Evolutionary conservation across 2,888 invertebrate genomes (phyloP).

Genomic region (Nymphalis c-album): DNA sequence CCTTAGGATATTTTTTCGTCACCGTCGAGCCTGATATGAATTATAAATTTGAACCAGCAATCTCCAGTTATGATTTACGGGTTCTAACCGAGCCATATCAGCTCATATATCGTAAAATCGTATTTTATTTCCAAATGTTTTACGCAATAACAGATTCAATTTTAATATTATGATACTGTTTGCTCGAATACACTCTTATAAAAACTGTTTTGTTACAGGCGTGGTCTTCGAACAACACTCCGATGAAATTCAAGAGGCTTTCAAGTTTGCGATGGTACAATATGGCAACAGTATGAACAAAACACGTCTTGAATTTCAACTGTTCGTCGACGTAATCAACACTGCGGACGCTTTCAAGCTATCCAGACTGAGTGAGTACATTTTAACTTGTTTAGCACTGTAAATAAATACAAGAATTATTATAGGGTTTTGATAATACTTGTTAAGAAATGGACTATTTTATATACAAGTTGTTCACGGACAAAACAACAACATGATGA

Average conservation of each 20-base stretch:
- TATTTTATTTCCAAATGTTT: too few relatives aligned
- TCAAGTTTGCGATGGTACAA: constrained; percentile 90
- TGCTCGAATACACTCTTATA: not conserved
- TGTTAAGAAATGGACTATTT: not conserved
- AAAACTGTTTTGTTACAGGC: constrained; percentile 77
- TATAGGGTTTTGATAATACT: not conserved
- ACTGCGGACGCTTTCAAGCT: constrained; percentile 96
- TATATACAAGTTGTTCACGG: too few relatives aligned
- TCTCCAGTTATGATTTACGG: too few relatives aligned
- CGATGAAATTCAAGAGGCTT: constrained; percentile 92
- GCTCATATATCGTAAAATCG: too few relatives aligned
- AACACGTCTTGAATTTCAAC: constrained; percentile 89
- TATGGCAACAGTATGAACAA: constrained; percentile 86
- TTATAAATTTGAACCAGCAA: too few relatives aligned
- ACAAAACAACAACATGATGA: too few relatives aligned
- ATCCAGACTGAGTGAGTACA: constrained; percentile 91
- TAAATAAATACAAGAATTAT: not conserved
- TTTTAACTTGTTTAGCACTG: not conserved
- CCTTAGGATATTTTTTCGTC: too few relatives aligned
- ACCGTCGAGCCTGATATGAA: too few relatives aligned
- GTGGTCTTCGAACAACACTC: constrained; percentile 94
- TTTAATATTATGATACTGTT: too few relatives aligned
- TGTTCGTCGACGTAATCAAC: constrained; percentile 93
- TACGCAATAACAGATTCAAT: too few relatives aligned
- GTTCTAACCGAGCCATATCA: too few relatives aligned